Conservation (phyloP, 2,797 vertebrate genomes). For the Melanogrammus aeglefinus region DNA sequence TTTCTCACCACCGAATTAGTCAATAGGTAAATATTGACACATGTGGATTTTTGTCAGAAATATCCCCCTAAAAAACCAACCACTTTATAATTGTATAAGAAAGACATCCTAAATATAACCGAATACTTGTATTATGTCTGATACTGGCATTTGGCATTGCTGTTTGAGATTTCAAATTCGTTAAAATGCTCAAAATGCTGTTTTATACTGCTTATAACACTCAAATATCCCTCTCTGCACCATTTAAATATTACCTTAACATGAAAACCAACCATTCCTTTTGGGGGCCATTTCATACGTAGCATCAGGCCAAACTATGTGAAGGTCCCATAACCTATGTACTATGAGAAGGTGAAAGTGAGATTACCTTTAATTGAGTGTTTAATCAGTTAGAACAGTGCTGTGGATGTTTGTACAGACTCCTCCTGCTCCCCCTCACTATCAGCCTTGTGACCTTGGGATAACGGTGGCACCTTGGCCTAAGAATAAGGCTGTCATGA, state of each 20-base stretch:
- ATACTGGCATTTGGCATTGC: neutral
- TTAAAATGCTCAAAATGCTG: neutral
- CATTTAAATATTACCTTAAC: neutral
- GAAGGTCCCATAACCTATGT: neutral
- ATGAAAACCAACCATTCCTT: neutral
- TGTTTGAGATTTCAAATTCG: neutral
- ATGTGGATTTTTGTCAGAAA: neutral
- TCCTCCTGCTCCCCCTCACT: neutral
- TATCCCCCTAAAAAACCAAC: neutral
- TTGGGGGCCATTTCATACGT: neutral
- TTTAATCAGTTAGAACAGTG: constrained; percentile 11
- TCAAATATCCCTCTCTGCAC: neutral
- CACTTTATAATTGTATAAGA: too few relatives aligned
- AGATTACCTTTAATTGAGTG: constrained; percentile 20
- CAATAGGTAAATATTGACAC: constrained; percentile 5
- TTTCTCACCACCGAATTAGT: constrained; percentile 5
- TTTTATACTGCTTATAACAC: neutral
- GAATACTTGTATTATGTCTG: neutral
- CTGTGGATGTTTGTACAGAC: neutral
- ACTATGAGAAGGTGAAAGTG: neutral
- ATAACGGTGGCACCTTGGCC: constrained; percentile 40
- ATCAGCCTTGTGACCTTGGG: constrained; percentile 36
- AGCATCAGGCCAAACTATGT: neutral
- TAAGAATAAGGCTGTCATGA: constrained; percentile 38
- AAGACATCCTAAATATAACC: too few relatives aligned